phyloP scores from a whole-genome alignment of 2,797 vertebrate genomes.

The Ptychadena robeensis region DNA sequence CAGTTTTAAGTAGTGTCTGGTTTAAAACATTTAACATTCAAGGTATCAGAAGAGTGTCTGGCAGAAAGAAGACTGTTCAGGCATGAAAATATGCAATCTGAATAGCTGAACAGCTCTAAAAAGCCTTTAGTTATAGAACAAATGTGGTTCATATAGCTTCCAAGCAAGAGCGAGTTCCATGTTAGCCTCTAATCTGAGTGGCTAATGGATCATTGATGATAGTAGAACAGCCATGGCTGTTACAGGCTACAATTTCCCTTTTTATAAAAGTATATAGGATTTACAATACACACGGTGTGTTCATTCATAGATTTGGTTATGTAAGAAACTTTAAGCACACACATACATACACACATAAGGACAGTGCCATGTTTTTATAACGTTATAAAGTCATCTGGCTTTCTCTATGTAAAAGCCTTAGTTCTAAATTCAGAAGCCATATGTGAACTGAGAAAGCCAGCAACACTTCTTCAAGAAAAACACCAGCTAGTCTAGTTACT shows the following conservation, averaged over 20 bases:
- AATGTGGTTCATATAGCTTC: slow-evolving; percentile 23
- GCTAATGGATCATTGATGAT: neutral
- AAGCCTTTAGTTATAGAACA: slow-evolving; percentile 31
- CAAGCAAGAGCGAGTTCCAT: neutral
- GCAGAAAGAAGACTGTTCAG: slow-evolving; percentile 43
- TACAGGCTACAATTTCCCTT: neutral
- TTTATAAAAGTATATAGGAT: neutral
- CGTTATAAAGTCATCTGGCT: too few relatives aligned
- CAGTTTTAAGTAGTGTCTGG: slow-evolving; percentile 58
- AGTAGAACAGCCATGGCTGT: neutral
- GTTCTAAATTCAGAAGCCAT: too few relatives aligned
- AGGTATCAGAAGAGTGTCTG: slow-evolving; percentile 57
- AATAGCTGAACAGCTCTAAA: slow-evolving; percentile 48
- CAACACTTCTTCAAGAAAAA: too few relatives aligned
- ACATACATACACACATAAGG: too few relatives aligned
- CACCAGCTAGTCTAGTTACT: too few relatives aligned
- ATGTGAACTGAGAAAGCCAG: too few relatives aligned
- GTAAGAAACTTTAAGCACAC: neutral
- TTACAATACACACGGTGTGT: neutral
- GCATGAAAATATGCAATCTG: slow-evolving; percentile 60
- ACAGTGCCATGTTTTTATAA: too few relatives aligned
- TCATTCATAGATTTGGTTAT: too few relatives aligned
- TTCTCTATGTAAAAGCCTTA: too few relatives aligned
- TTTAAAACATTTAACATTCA: slow-evolving; percentile 61
- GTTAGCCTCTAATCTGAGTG: neutral